phyloP scores from a whole-genome alignment of 1,140 invertebrate species.

The Brevipalpus yothersi region DNA sequence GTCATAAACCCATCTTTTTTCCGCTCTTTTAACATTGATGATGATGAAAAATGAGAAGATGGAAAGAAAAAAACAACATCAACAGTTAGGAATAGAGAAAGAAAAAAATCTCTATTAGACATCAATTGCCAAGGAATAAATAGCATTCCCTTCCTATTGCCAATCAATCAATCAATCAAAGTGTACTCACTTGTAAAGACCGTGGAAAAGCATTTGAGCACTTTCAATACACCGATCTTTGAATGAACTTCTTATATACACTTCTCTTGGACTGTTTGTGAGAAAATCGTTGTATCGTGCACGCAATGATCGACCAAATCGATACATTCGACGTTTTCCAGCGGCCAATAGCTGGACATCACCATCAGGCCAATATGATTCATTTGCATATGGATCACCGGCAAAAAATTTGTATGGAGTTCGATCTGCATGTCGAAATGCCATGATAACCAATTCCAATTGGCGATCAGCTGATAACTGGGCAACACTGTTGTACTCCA shows the following conservation, averaged over 20 bases:
- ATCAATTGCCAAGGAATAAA: no score
- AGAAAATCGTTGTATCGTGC: constrained; percentile 5
- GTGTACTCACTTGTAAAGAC: neutral
- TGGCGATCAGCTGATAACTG: neutral
- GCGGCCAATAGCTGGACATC: neutral
- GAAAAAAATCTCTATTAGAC: no score
- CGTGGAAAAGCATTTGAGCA: neutral
- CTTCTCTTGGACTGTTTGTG: neutral
- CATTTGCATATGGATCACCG: constrained; percentile 20
- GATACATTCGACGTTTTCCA: constrained; percentile 9
- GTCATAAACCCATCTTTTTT: constrained; percentile 1
- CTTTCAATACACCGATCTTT: constrained; percentile 7
- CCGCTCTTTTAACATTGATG: no score
- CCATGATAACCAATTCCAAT: neutral
- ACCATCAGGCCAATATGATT: constrained; percentile 8
- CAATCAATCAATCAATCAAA: no score
- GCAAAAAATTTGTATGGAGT: constrained; percentile 3
- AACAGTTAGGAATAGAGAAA: no score
- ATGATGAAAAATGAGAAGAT: no score
- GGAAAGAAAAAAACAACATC: no score
- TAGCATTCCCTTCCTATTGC: no score
- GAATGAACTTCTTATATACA: constrained; percentile 5
- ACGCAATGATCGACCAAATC: constrained; percentile 6
- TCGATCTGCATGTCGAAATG: constrained; percentile 7
- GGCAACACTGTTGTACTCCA: no score